These are phyloP conservation scores for Uromys caudimaculatus DNA, from an alignment of 2,797 vertebrate species.

Conservation along the genomic window DNA sequence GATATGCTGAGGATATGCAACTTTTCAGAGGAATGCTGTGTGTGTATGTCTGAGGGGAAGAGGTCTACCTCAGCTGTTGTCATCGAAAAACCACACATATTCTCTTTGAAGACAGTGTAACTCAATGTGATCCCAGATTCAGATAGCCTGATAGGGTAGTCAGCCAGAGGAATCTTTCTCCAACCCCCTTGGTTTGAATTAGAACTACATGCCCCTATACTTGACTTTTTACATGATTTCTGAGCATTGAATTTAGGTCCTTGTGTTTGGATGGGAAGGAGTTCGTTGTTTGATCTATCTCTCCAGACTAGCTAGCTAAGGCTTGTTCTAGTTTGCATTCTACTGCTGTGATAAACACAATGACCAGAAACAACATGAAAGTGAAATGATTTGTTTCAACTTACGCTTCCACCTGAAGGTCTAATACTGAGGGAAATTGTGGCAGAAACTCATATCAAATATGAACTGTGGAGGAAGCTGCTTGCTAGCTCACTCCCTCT, in stretches of 20 bases:
- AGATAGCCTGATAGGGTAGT: neutral
- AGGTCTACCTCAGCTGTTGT: neutral
- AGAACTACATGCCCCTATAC: neutral
- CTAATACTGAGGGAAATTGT: neutral
- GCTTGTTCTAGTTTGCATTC: neutral
- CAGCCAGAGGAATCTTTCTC: neutral
- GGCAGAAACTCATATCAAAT: neutral
- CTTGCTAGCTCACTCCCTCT: neutral
- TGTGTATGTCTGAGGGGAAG: neutral
- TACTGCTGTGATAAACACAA: neutral
- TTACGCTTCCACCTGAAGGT: neutral
- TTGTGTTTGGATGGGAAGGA: neutral
- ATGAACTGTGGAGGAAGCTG: neutral
- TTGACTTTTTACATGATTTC: neutral
- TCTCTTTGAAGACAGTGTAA: neutral
- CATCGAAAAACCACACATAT: neutral
- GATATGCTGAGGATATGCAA: neutral
- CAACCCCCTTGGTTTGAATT: neutral
- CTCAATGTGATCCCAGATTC: neutral
- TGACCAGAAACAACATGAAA: neutral
- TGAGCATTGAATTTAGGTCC: neutral
- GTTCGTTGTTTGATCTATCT: neutral
- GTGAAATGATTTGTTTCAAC: neutral
- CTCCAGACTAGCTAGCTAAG: neutral
- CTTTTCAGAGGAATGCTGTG: neutral